Evolutionary conservation across 1,140 invertebrate species (phyloP).

Genomic region (Pseudomyrmex pallidus): DNA sequence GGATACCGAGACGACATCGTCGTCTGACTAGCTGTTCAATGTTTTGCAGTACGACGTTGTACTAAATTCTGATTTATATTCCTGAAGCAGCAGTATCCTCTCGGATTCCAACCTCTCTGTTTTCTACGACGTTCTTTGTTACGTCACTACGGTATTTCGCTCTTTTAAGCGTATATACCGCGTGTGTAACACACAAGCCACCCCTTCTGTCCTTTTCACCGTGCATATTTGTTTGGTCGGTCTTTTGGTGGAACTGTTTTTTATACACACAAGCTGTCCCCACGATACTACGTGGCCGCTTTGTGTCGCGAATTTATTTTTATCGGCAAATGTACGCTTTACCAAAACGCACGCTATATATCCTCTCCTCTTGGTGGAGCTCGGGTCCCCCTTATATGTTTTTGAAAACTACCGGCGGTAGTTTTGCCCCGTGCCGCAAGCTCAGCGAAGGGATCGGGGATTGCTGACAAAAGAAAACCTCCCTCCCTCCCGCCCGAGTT

Average conservation of each 20-base stretch:
- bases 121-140: conserved; percentile 8
- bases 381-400: background rate
- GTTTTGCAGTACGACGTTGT: conserved; percentile 23
- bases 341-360: background rate
- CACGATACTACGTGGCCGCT: background rate
- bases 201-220: background rate
- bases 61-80: conserved; percentile 65
- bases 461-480: conserved; percentile 18
- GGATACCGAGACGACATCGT: background rate
- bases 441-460: background rate
- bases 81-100: background rate
- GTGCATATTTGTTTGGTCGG: too few relatives aligned
- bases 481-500: too few relatives aligned
- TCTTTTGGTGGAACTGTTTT: background rate
- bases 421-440: conserved; percentile 12
- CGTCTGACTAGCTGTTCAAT: background rate
- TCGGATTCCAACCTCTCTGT: background rate
- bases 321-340: conserved; percentile 1
- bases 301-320: conserved; percentile 27
- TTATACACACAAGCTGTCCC: background rate
- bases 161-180: background rate
- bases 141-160: conserved; percentile 5
- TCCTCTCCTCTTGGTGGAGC: background rate
- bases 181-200: background rate
- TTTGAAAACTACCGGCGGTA: conserved; percentile 13